Base-by-base conservation (phyloP, 2,113 vertebrate genomes). In the Reinhardtius hippoglossoides region DNA sequence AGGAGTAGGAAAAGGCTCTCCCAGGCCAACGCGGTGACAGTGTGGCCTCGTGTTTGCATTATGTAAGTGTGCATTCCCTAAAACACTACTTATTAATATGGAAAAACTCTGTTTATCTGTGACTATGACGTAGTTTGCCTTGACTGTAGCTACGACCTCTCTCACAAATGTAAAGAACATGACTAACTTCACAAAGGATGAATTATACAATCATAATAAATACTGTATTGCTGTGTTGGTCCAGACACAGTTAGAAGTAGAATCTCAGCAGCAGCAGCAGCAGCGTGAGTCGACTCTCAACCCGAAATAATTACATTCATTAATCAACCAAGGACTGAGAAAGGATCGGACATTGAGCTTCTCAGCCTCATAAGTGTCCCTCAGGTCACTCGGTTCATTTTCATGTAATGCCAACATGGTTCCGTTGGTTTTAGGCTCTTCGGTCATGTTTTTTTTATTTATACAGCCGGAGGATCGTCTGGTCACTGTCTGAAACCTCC, bases 301-400 rank as follows among this genome's bases (percentile, higher is more conserved):
- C 44, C 55, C 10, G 57, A 85, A 85, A 81, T 89, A 90, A 89
- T 89, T 77, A 74, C 58, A 56, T 83, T 87, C 83, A 86, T 88
- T 86, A 74, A 86, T 91, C 84, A 89, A n/a, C 42, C 2, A 27
- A 76, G 71, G 73, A 60, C 71, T 77, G 72, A 56, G 50, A 80
- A 67, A 76, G 66, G 80, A 73, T 69, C 74, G 71, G 81, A 71
- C 55, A 15, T 16, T 10, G 37, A 65, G 70, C 67, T 5, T 67
- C 50, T 75, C 68, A 40, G 40, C 5, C 31, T 48, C 79, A 40
- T 66, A 31, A 77, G 48, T 71, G 46, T 70, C 69, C 68, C 62
- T 40, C 1, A 31, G 69, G 82, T 81, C 71, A 18, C 1, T n/a
- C 0, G 1, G 64, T 83, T 81, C 40, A 79, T 78, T 79, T 76